Evolutionary conservation across 2,888 invertebrate genomes (phyloP), one percentile per base, ranked within the genome.

Genomic region (Gibbula magus): DNA sequence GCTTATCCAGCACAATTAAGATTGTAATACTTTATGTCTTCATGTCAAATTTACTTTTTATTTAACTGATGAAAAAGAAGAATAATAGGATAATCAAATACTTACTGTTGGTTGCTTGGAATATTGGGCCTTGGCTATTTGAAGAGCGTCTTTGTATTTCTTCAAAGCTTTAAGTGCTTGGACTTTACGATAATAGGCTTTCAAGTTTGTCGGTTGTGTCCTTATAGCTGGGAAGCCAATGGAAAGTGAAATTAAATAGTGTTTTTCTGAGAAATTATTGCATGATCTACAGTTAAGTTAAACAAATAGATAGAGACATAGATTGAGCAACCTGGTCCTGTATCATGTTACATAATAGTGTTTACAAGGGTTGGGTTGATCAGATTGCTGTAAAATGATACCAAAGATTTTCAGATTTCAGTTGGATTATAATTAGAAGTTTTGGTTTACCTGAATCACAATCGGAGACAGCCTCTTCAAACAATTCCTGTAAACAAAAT

Each of bases 151-250:
- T 10, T 81, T 56, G 79, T 85, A 87, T 35, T 83, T 86, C 20
- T 86, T 85, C 78, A 88, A 79, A 39, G 86, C 87, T 80, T 89
- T 90, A 22, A 88, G 83, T 10, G 90, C 89, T 35, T 86, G 81
- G 7, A 88, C 89, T 76, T 88, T 89, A 77, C 91, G 83, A 82
- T 90, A 91, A 77, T 89, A 89, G 2, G 91, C 91, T 77, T 91
- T 91, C 7, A 90, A 83, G 77, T 91, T 91, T 75, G 86, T 83
- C 8, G 83, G 82, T 79, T 87, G 87, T 53, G 88, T 85, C 18
- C 81, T 79, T 35, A 90, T 87, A 56, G 91, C 91, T 91, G 88
- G 25, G 83, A 80, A 16, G 22, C 20, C n/a, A n/a, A n/a, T n/a
- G n/a, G 73, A 79, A 54, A 39, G 53, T 32, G 8, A 61, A 39